Percentiles rank a stretch among this genome's conserved stretches.
Conservation (phyloP, 2,113 vertebrate genomes). For the Strigops habroptila region DNA sequence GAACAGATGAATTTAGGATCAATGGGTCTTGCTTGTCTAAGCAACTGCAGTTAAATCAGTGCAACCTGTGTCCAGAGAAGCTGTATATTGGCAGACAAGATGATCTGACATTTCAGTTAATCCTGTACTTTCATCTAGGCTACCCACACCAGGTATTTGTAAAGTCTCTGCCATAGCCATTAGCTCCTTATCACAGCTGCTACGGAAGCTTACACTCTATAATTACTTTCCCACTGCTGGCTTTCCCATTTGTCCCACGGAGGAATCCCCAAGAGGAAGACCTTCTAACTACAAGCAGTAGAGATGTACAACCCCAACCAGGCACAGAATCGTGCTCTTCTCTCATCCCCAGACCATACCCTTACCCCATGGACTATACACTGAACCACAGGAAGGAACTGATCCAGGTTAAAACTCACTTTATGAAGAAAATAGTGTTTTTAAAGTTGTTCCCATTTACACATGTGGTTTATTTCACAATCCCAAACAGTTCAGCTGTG, state of each 20-base stretch:
- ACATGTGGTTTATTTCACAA: background rate
- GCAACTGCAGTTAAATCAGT: slow-evolving; percentile 1
- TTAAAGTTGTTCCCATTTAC: background rate
- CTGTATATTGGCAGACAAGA: background rate
- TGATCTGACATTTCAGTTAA: background rate
- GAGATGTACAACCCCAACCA: background rate
- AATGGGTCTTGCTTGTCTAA: slow-evolving; percentile 4
- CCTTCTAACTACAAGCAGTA: background rate
- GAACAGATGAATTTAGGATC: slow-evolving; percentile 3
- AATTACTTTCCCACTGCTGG: background rate
- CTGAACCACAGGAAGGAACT: background rate
- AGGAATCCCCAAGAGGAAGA: background rate
- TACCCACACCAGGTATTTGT: background rate
- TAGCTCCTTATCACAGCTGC: background rate
- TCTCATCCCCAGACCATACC: background rate
- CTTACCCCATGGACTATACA: background rate
- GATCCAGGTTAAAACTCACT: background rate
- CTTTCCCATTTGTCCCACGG: background rate
- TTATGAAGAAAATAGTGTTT: background rate
- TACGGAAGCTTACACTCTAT: background rate
- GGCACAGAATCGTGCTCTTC: background rate
- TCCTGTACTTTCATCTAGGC: background rate
- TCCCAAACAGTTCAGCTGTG: background rate
- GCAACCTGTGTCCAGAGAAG: background rate
- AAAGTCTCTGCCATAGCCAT: background rate